These are phyloP conservation scores for Hydra vulgaris DNA, from an alignment of 30 jellyfish, hydroid and myxozoan species.

Conservation along the genomic window DNA sequence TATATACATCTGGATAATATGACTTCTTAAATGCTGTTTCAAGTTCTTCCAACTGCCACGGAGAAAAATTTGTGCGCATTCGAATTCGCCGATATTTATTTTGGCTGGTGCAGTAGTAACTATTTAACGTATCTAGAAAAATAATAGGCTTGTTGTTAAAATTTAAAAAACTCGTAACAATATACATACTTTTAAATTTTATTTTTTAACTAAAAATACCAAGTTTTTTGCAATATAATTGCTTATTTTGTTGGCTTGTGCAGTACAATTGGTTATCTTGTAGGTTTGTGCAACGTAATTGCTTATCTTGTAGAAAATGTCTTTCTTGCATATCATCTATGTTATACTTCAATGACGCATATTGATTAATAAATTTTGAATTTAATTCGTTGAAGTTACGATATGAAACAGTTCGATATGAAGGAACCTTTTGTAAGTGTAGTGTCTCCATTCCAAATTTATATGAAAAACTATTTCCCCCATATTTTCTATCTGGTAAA, in stretches of 20 bases:
- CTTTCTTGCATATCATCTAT: neutral
- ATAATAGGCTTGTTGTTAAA: no score
- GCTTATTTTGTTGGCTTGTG: no score
- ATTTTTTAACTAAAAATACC: no score
- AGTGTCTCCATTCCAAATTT: neutral
- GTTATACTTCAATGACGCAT: neutral
- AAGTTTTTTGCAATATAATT: no score
- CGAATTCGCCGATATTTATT: slow-evolving; percentile 7
- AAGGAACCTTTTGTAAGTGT: neutral
- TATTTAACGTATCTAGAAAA: neutral
- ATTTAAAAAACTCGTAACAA: no score
- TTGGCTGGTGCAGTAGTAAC: neutral
- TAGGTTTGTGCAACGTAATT: neutral
- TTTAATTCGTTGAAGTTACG: neutral
- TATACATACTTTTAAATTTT: no score
- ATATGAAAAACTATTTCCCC: neutral
- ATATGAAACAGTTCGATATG: neutral
- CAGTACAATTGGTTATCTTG: no score
- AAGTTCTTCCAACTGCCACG: slow-evolving; percentile 19
- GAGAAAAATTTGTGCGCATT: slow-evolving; percentile 7
- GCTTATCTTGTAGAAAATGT: neutral
- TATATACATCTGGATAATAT: slow-evolving; percentile 8
- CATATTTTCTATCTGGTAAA: neutral
- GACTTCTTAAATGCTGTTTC: slow-evolving; percentile 10
- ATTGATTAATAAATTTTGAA: neutral